Percentiles rank a stretch among this genome's conserved stretches.
phyloP scores from a whole-genome alignment of 2,888 invertebrate genomes.

The Hyalella azteca region DNA sequence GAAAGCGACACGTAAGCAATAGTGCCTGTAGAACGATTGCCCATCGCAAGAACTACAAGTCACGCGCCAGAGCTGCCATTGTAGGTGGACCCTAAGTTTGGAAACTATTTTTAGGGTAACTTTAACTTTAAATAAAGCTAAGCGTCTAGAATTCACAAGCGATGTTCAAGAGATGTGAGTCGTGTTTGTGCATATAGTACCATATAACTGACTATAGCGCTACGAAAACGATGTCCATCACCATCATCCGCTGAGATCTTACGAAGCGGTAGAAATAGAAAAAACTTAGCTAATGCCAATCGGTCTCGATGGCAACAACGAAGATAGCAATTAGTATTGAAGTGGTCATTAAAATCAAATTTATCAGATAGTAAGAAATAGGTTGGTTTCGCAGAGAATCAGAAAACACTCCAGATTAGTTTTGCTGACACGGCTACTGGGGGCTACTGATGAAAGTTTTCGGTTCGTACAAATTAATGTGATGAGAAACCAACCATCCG shows the following conservation, averaged over 20 bases:
- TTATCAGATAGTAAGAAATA: not conserved
- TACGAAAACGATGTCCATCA: not conserved
- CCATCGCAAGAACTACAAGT: not conserved
- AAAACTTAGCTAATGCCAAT: not conserved
- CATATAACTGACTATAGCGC: not conserved
- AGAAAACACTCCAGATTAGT: not conserved
- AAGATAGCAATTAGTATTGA: not conserved
- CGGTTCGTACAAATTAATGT: not conserved
- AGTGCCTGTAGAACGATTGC: not conserved
- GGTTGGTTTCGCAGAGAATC: not conserved
- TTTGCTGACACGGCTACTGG: not conserved
- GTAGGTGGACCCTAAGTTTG: not conserved
- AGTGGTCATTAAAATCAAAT: not conserved
- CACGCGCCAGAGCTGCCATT: not conserved
- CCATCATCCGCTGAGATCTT: not conserved
- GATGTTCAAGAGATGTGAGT: not conserved
- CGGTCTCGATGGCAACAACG: not conserved
- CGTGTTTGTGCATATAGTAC: not conserved
- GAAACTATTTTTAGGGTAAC: not conserved
- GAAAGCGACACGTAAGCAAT: not conserved
- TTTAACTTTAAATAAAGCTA: not conserved
- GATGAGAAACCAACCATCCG: not conserved
- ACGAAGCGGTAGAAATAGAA: not conserved
- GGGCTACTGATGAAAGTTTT: not conserved
- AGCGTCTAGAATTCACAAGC: not conserved